Evolutionary conservation across 2,113 vertebrate species (phyloP), one percentile per base, ranked within the genome.

Genomic region (Oncorhynchus kisutch): DNA sequence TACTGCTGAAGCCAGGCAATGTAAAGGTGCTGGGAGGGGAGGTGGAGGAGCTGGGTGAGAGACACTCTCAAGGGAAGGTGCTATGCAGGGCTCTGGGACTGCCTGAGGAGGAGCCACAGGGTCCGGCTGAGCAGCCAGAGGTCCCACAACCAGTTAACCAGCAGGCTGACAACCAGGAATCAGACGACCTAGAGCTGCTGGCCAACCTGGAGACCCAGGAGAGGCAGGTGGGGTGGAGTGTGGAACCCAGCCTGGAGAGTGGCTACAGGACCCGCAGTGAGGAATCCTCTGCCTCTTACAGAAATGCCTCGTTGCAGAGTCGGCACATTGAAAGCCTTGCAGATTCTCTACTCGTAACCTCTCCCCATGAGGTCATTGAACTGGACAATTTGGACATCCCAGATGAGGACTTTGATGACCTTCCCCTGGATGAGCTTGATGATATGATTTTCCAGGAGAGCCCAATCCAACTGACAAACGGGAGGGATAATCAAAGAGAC

Each of bases 1-100:
- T 99, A 65, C 88, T 99, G 72, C 84, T 99, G 82, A 95, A 95
- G 82, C 88, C 96, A 18, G 94, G 94, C 85, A 98, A 99, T 76
- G 93, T 99, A 48, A 96, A 92, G 79, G 77, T 99, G 8, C 83
- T 99, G 51, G 97, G 97, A 0, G 97, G 97, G 72, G 96, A 98
- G 88, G 96, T 97, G 57, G 98, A 99, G 82, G 86, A 92, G 84
- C 90, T 99, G 79, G 82, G 94, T 79, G 93, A 93, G 16, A 87
- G 86, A 12, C 87, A 93, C 78, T 76, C 86, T 75, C 94, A 95
- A 89, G 94, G 92, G 77, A 94, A 85, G 48, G 78, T 99, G 76
- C 93, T 99, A 79, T 92, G 94, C 79, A 93, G 94, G 70, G 88
- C 94, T 48, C 92, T 97, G 86, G 95, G 96, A 67, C 93, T 96